Base-by-base conservation (phyloP, 2,888 invertebrate genomes). In the Emmelina monodactyla region DNA sequence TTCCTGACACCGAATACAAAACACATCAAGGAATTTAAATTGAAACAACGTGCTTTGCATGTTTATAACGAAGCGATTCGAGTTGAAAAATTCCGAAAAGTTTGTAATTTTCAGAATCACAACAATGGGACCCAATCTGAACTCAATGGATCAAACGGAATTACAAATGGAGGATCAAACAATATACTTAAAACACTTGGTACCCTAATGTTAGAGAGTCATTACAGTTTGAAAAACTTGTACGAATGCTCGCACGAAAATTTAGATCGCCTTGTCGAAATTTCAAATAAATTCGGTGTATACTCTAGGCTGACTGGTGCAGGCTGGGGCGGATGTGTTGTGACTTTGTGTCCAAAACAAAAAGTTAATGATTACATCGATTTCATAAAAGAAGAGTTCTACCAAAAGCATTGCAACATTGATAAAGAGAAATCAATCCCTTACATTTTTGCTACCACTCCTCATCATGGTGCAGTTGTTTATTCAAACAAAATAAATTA, bases 291-390 rank as follows among this genome's bases (percentile, higher is more conserved):
- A 33, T 78, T 84, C 39, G 83, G 85, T 14, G 73, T 89, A n/a
- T 91, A 94, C 28, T 91, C 93, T n/a, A 85, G 98, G 33, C 79
- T 99, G 25, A 98, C 98, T 1, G 99, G 98, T 22, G 98, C 98
- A 16, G 96, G 96, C 81, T 98, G 98, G 98, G 99, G 98, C 22
- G 99, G 99, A 3, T 98, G 97, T 67, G 86, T 90, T 35, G 95
- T 99, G 9, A 94, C 95, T 12, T 72, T 97, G 44, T 87, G 92
- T 35, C 82, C 85, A 1, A 82, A 83, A 37, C 83, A 85, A 32
- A 82, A 84, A 41, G 86, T 89, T 4, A 65, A 84, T 10, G 66
- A 81, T 41, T 94, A 91, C 58, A 84, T 94, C 29, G 65, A 84
- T 12, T 73, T 72, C 33, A 66, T 96, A 35, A 86, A 86, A 60